These are phyloP conservation scores for Enteromius anoplus DNA, from an alignment of 2,797 vertebrate genomes.

Conservation along the genomic window DNA sequence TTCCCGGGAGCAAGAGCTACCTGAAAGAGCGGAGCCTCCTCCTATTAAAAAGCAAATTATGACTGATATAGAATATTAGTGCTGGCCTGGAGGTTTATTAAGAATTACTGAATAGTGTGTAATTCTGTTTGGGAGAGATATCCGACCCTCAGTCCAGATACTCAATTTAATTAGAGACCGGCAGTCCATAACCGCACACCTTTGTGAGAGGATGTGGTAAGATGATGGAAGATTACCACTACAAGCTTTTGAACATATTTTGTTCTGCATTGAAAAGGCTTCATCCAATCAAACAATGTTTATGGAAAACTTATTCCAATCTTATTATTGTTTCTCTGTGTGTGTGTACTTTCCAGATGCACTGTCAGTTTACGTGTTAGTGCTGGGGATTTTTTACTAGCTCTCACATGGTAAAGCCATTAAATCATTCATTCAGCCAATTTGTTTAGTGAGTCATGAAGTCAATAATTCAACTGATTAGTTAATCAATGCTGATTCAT, in stretches of 20 bases:
- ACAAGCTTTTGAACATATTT: slow-evolving; percentile 9
- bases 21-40: slow-evolving; percentile 53
- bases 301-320: neutral
- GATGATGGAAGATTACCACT: slow-evolving; percentile 20
- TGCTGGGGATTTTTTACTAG: neutral
- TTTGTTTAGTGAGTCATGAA: neutral
- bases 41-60: slow-evolving; percentile 54
- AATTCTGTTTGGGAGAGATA: slow-evolving; percentile 56
- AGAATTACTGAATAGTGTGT: slow-evolving; percentile 54
- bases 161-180: slow-evolving; percentile 31
- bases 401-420: neutral
- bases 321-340: neutral
- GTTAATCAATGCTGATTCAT: neutral
- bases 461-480: neutral
- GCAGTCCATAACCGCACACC: neutral
- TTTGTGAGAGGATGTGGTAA: slow-evolving; percentile 21
- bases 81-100: slow-evolving; percentile 50
- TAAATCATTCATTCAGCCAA: neutral
- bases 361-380: neutral
- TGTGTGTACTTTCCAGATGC: neutral
- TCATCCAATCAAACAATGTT: neutral
- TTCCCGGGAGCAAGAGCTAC: slow-evolving; percentile 33
- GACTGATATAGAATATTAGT: slow-evolving; percentile 58
- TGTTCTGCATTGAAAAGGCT: neutral
- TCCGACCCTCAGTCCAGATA: slow-evolving; percentile 13